Conservation (phyloP, 2,797 vertebrate genomes). For the Enteromius afrohamiltoni region DNA sequence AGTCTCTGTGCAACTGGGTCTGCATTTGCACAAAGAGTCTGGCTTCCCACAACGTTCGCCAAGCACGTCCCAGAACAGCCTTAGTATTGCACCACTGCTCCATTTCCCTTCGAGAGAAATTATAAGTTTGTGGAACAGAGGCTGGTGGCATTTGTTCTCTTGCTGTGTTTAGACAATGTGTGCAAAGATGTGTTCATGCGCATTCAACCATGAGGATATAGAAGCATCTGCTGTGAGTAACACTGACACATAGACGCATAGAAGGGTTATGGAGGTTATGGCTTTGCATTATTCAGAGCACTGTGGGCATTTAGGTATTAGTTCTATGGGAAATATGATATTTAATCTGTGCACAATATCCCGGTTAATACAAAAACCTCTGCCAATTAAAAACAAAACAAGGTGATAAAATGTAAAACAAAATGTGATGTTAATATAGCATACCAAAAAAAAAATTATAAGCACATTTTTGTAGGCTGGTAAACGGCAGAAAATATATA, state of each 20-base stretch:
- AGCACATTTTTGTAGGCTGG: background rate
- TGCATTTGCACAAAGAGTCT: constrained; percentile 42
- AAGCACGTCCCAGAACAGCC: constrained; percentile 15
- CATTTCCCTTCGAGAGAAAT: constrained; percentile 19
- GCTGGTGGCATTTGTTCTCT: constrained; percentile 31
- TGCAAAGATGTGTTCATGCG: constrained; percentile 14
- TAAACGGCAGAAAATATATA: too few relatives aligned
- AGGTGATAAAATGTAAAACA: background rate
- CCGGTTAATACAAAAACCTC: background rate
- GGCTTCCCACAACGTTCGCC: constrained; percentile 37
- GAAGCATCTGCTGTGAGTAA: constrained; percentile 42
- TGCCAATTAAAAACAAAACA: background rate
- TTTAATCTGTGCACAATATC: constrained; percentile 30
- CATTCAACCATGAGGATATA: constrained; percentile 29
- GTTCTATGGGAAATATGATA: constrained; percentile 21
- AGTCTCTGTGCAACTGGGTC: constrained; percentile 44
- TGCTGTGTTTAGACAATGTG: constrained; percentile 1
- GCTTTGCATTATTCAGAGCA: constrained; percentile 40
- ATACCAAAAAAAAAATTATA: background rate
- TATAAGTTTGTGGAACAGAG: constrained; percentile 23
- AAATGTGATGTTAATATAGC: background rate
- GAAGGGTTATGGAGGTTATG: constrained; percentile 26
- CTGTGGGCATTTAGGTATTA: constrained; percentile 26
- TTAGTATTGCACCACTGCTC: constrained; percentile 30
- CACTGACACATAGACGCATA: constrained; percentile 31